Evolutionary conservation across 2,888 invertebrate genomes (phyloP), one percentile per base, ranked within the genome.

Genomic region (Drosophila fungiperda): DNA sequence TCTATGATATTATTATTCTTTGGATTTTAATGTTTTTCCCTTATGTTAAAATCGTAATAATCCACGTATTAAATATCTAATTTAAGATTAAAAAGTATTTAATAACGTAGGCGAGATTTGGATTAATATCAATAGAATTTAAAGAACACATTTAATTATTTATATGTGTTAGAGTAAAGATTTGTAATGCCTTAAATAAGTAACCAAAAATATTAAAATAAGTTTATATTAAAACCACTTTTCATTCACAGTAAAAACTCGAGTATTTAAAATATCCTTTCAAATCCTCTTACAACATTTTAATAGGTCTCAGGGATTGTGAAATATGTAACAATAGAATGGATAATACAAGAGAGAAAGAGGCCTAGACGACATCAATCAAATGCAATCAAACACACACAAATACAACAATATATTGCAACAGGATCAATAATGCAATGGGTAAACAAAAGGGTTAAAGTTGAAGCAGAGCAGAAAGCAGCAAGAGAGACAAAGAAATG

Each of bases 371-470:
- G 50, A 33, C 66, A 77, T 73, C 76, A 73, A 68, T 77, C 73
- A 76, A 65, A n/a, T 54, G 59, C 40, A 29, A 29, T 29, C 29
- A 29, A 6, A 69, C 38, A 49, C 33, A 12, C 35, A 61, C 23
- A 73, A 20, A 23, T n/a, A 49, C 52, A 50, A 42, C 35, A 40
- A 68, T 20, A 62, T 68, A 49, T 60, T 71, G 75, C 68, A 68
- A 75, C 61, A 68, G 75, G 63, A 68, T 73, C 68, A 79, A 68
- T 70, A 79, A 68, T 70, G 66, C 63, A 26, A 55, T 12, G 26
- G 26, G 26, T 40, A 52, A 29, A 68, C 70, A 79, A 78, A 78
- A 80, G 80, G 72, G 74, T 80, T 80, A 67, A 29, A 52, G 68
- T 48, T 54, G 68, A 67, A 40, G 40, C 70, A 57, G 38, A 53